Evolutionary conservation across 2,797 vertebrate genomes (phyloP), one percentile per base, ranked within the genome.

Genomic region (Sebastes iracundus): DNA sequence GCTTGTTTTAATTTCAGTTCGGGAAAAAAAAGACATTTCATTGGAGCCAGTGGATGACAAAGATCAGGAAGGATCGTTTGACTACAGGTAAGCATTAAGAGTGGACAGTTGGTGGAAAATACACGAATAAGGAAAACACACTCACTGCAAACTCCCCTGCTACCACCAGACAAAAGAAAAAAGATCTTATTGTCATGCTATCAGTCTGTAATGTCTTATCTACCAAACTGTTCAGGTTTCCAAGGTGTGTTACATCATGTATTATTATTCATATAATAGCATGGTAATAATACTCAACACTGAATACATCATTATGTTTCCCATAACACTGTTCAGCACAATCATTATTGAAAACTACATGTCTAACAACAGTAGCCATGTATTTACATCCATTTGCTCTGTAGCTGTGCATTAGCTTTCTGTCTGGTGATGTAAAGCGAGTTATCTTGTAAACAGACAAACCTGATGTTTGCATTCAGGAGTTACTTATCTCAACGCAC

Each of bases 61-160:
- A 64, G 97, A 99, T 72, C 97, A 98, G 56, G 97, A 99, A 0
- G 98, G 98, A 6, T 97, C 98, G 0, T 99, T 99, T 72, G 98
- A 99, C 93, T 99, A 99, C 95, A 96, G 98, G 98, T 99, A 88
- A 28, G 84, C 8, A 35, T 27, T 23, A 28, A 28, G 2, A 55
- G n/a, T 7, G 18, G 14, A 55, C 30, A 60, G 25, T 25, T 32
- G 13, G 7, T 33, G 23, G 13, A n/a, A 61, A 64, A 72, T 25
- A 30, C 25, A 6, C 35, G 18, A 63, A 7, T 33, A 20, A 49
- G 46, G 20, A 33, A 72, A 64, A 42, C 1, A 62, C 2, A 53
- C n/a, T 23, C 7, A 23, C 1, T 46, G 27, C 6, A n/a, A 22
- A 53, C 52, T 22, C n/a, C 7, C 18, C 52, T 53, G 52, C n/a